Percentiles rank a stretch among this genome's conserved stretches.
These are phyloP conservation scores for Biston stratarius DNA, from an alignment of 2,888 invertebrate species.

Conservation along the genomic window DNA sequence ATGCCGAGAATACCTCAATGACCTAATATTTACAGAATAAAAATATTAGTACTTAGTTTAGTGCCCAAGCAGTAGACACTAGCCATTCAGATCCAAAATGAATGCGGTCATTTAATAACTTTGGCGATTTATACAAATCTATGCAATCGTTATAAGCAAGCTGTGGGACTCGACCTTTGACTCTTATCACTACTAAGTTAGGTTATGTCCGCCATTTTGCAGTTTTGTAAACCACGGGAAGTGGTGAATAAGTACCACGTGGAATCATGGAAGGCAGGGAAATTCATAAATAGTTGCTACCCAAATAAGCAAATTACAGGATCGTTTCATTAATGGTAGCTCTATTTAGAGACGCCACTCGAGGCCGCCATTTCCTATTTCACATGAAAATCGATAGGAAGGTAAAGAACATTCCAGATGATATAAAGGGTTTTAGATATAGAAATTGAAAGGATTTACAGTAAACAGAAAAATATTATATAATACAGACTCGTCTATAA, in stretches of 20 bases:
- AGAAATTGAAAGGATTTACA: not conserved
- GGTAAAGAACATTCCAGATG: slow-evolving; percentile 71
- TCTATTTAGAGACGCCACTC: slow-evolving; percentile 26
- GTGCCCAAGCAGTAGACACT: no score
- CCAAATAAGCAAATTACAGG: not conserved
- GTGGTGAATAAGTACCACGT: slow-evolving; percentile 23
- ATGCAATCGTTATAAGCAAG: not conserved
- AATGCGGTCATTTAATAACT: no score
- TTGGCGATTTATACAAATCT: no score
- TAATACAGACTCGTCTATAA: no score
- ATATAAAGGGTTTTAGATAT: slow-evolving; percentile 10
- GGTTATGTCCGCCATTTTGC: slow-evolving; percentile 44
- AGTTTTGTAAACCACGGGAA: slow-evolving; percentile 13
- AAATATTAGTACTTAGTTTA: no score
- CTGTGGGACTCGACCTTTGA: slow-evolving; percentile 8
- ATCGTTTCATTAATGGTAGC: not conserved
- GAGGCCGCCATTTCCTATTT: slow-evolving; percentile 66
- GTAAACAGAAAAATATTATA: not conserved
- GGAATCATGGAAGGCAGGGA: slow-evolving; percentile 10
- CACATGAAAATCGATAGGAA: slow-evolving; percentile 57
- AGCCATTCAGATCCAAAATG: not conserved
- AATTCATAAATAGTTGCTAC: not conserved
- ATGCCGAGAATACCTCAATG: no score
- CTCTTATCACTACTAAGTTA: slow-evolving; percentile 18
- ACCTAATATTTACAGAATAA: no score